Evolutionary conservation across 2,888 invertebrate genomes (phyloP), one percentile per base, ranked within the genome.

Genomic region (Meloe dianella): DNA sequence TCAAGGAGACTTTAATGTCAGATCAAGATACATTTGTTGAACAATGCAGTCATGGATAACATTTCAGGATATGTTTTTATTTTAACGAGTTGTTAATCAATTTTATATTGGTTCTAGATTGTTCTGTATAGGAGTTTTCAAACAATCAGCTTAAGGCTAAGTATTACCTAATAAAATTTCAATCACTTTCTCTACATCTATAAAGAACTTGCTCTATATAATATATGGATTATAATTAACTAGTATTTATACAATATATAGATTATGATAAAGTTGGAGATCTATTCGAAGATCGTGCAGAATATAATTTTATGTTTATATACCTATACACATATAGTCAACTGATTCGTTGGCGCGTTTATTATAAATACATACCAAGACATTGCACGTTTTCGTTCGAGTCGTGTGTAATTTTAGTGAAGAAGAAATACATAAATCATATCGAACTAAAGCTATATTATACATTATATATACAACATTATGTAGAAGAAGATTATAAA

Each of bases 321-420:
- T 35, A 3, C 6, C 3, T 12, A 41, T 51, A 51, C 1, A 14
- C 20, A 20, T 20, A 51, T 2, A 20, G 51, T 20, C 51, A 22
- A 54, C 24, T 22, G 20, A 47, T 47, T 22, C 54, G 14, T 27
- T 54, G 54, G 54, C 54, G 51, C 51, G 54, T 54, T 35, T 35
- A 30, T 60, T 38, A 60, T 60, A 60, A 24, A 32, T 60, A 24
- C 24, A 60, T 30, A 41, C 32, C 14, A 32, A 58, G 58, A 58
- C 17, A 41, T 35, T 41, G 60, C 60, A 60, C 60, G 60, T 60
- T 66, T 66, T 66, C 47, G 59, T 32, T 20, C 27, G 59, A 62
- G 57, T 66, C 66, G 66, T 66, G 66, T 51, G 22, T 51, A 64
- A 60, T 60, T 58, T 60, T 47, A 20, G 38, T 51, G 57, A 30